These are phyloP conservation scores for Parnassius orleans DNA, from an alignment of 2,888 invertebrate species.

Conservation along the genomic window DNA sequence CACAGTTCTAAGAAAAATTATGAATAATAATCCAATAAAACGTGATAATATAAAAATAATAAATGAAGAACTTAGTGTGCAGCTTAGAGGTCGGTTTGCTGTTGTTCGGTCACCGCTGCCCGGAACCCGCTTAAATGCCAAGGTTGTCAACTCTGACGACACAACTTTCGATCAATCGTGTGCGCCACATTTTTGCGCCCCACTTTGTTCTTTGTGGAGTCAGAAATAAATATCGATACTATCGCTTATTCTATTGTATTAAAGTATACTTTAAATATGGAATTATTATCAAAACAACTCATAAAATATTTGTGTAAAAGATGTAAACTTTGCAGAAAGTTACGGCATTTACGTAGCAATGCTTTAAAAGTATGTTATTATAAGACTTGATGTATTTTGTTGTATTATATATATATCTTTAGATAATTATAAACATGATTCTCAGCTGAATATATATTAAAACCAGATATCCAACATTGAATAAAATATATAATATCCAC, in stretches of 20 bases:
- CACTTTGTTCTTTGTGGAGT: conserved; percentile 43
- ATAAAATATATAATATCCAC: background rate
- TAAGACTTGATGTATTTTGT: too few relatives aligned
- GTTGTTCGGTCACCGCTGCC: conserved; percentile 55
- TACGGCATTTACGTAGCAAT: too few relatives aligned
- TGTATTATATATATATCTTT: too few relatives aligned
- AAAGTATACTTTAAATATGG: conserved; percentile 1
- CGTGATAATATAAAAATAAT: conserved; percentile 26
- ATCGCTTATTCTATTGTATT: conserved; percentile 26
- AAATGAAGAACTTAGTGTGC: conserved; percentile 37
- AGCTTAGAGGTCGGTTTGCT: conserved; percentile 45
- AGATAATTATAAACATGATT: too few relatives aligned
- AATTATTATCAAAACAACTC: too few relatives aligned
- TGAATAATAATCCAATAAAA: conserved; percentile 7
- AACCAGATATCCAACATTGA: too few relatives aligned
- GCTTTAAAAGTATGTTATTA: too few relatives aligned
- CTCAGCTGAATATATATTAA: too few relatives aligned
- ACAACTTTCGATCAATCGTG: conserved; percentile 75
- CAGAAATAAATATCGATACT: conserved; percentile 24
- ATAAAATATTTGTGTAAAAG: too few relatives aligned
- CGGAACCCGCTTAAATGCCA: conserved; percentile 80
- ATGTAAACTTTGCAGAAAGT: too few relatives aligned
- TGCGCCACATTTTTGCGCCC: conserved; percentile 76
- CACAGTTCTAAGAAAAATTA: background rate
- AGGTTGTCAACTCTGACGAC: conserved; percentile 80